phyloP scores from a whole-genome alignment of 2,888 invertebrate genomes.

The Hermaeophaga mercurialis region DNA sequence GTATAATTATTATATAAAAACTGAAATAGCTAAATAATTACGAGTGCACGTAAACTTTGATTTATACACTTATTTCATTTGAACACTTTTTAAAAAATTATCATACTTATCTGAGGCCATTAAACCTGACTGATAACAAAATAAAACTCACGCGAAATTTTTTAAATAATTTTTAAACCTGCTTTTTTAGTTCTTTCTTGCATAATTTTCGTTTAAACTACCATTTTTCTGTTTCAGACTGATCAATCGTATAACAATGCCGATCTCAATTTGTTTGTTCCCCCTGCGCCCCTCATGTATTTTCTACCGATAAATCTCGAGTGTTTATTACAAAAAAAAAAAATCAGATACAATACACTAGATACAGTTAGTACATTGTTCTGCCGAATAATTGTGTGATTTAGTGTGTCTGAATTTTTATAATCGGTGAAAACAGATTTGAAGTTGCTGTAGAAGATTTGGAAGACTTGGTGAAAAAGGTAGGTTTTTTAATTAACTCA shows the following conservation, averaged over 20 bases:
- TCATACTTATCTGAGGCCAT: neutral
- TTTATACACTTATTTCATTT: neutral
- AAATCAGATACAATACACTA: constrained; percentile 14
- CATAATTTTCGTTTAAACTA: neutral
- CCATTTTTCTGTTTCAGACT: constrained; percentile 14
- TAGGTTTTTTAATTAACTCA: neutral
- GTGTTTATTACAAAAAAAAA: constrained; percentile 25
- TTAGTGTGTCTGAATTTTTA: too few species aligned
- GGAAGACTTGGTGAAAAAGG: neutral
- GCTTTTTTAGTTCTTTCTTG: neutral
- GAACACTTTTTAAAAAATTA: neutral
- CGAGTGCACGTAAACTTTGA: too few species aligned
- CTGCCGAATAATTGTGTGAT: too few species aligned
- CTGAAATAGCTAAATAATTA: too few species aligned
- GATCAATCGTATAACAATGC: constrained; percentile 14
- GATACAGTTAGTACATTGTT: constrained; percentile 6
- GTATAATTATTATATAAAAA: too few species aligned
- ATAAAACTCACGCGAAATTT: too few species aligned
- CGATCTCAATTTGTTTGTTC: neutral
- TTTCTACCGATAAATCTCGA: constrained; percentile 28
- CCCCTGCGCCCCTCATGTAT: neutral
- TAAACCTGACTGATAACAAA: neutral
- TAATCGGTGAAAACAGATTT: too few species aligned
- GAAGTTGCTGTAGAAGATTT: neutral
- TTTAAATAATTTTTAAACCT: too few species aligned